Evolutionary conservation across 2,797 vertebrate species (phyloP), one percentile per base, ranked within the genome.

Genomic region (Gadopsis marmoratus): DNA sequence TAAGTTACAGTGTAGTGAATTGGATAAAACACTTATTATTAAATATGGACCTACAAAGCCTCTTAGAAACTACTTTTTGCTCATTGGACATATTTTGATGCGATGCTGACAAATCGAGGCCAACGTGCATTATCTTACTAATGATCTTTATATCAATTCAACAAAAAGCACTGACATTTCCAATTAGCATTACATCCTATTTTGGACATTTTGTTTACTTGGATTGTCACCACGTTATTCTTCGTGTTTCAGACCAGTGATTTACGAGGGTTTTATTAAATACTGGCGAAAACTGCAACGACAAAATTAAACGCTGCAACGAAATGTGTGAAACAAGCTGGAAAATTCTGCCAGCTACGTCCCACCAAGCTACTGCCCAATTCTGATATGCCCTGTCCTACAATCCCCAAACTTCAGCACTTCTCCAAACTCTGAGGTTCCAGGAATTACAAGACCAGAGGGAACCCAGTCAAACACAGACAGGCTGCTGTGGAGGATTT

Each of bases 391-490:
- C 50, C n/a, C 33, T 31, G 39, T 37, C 33, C 53, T 76, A 29
- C 56, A 65, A 59, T 31, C 31, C 70, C 23, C 23, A 76, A 78
- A 71, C 74, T 33, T 43, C 37, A 37, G 39, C 43, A 64, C 29
- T 37, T 43, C 43, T 69, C 37, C 45, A 58, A 66, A 79, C 29
- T 48, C 16, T 16, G 31, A 81, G 75, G 73, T 60, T 78, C 47
- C 48, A 73, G 68, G 50, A 73, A 80, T 77, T 67, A 64, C 55
- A 74, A 19, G 56, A 13, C 59, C 60, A 51, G 58, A 78, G 63
- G 59, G 26, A 68, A 74, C 19, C 37, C 41, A 21, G 58, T 64
- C 61, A 76, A 63, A 81, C 5, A 63, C 26, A 26, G n/a, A 61
- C 53, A 45, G 43, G 58, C 59, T 51, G 39, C 61, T 66, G 69